Percentiles rank a stretch among this genome's conserved stretches.
Conservation (phyloP, 1,140 invertebrate genomes). For the Lamellibrachia luymesi region DNA sequence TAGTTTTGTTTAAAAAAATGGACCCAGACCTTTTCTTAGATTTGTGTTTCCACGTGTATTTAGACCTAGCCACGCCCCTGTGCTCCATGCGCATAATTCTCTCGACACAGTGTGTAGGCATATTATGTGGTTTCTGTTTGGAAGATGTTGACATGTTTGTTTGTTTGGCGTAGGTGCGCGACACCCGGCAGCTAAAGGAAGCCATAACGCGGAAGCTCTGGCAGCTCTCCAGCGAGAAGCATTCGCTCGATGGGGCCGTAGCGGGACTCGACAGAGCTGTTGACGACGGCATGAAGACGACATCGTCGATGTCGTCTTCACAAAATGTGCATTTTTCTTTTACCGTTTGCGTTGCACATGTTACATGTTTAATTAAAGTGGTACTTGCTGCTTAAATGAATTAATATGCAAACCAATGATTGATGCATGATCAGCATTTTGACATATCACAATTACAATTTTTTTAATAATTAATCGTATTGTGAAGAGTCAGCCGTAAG, state of each 20-base stretch:
- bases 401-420: background rate
- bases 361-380: background rate
- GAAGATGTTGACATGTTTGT: too few species aligned
- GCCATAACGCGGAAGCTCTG: background rate
- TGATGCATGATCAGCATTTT: background rate
- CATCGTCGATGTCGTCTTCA: background rate
- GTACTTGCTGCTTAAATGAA: too few species aligned
- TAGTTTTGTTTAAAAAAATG: too few species aligned
- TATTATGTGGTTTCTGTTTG: too few species aligned
- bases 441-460: background rate
- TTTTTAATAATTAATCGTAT: background rate
- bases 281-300: background rate
- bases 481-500: background rate
- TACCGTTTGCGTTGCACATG: background rate
- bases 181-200: background rate
- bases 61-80: too few species aligned
- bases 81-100: too few species aligned
- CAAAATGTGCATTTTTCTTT: background rate
- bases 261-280: background rate
- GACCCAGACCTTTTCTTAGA: too few species aligned
- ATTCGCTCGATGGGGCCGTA: background rate
- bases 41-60: too few species aligned
- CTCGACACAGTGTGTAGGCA: too few species aligned
- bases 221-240: background rate
- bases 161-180: background rate